Evolutionary conservation across 2,797 vertebrate species (phyloP), one percentile per base, ranked within the genome.

Genomic region (Sternarchorhynchus goeldii): DNA sequence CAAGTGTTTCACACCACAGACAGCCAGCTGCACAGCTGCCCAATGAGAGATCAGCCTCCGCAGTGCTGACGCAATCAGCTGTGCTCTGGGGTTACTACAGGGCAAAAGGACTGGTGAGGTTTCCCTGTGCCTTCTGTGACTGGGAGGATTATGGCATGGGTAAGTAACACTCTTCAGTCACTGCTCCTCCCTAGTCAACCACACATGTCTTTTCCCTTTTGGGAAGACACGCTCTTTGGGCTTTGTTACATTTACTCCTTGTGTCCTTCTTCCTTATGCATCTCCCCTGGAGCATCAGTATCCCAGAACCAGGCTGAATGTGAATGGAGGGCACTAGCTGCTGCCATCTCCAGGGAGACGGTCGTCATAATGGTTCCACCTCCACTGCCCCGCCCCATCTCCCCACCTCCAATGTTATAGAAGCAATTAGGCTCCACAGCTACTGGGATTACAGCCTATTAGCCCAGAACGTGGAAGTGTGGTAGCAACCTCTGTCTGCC

Each of bases 371-470:
- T 12, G 21, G 50, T 41, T 29, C 50, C 60, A 21, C 57, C 60
- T 57, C 69, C 63, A 14, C 50, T 31, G 86, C 77, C 88, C 89
- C 84, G 74, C 88, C 87, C 86, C 76, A 86, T 88, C 88, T n/a
- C 84, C 84, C 89, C 89, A 89, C 90, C 88, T 79, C 87, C 88
- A 85, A 77, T 79, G 83, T 72, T 82, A 90, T 88, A 86, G 84
- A 79, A 86, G 85, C 85, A 91, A 92, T 93, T 91, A 93, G 83
- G 84, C 76, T 88, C 75, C 58, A 6, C 85, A 82, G 74, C 8
- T 56, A 77, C 70, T 76, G 41, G 84, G 89, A 91, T 92, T 92
- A 93, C 74, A 82, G 85, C 87, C 90, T 90, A 90, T 91, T 92
- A 93, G 85, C 86, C 82, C 75, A 88, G 82, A 87, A 58, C 85